Evolutionary conservation across 1,140 invertebrate genomes (phyloP).

Genomic region (Drosophila oshimai): DNA sequence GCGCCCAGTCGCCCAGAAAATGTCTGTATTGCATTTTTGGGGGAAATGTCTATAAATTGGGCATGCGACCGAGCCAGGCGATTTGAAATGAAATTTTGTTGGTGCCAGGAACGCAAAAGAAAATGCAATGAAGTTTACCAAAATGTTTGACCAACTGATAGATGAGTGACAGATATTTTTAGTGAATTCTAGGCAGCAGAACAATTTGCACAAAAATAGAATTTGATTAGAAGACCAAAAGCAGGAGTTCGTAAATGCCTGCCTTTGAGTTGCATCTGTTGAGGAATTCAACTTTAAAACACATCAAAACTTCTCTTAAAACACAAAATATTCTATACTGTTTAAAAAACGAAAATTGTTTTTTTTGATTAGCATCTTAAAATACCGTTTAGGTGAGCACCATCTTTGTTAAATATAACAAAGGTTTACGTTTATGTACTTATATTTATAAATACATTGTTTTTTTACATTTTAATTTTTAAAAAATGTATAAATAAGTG

Average conservation of each 20-base stretch:
- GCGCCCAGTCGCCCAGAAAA: not conserved
- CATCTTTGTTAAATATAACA: too few species aligned
- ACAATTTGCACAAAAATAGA: constrained; percentile 15
- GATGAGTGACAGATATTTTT: constrained; percentile 40
- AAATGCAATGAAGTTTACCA: constrained; percentile 24
- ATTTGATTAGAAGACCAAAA: not conserved
- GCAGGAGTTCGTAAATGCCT: not conserved
- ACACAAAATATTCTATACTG: too few species aligned
- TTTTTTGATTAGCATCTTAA: too few species aligned
- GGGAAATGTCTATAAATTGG: constrained; percentile 42
- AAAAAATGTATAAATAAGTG: too few species aligned
- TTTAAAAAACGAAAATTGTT: too few species aligned
- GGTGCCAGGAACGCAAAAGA: constrained; percentile 6
- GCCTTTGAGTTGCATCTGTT: not conserved
- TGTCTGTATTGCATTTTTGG: constrained; percentile 35
- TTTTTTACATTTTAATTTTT: too few species aligned
- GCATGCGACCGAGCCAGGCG: constrained; percentile 8
- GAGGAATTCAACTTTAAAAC: not conserved
- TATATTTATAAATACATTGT: too few species aligned
- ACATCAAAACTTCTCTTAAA: not conserved
- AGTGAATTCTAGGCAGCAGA: constrained; percentile 16
- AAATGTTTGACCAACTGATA: constrained; percentile 23
- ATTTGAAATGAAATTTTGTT: constrained; percentile 33
- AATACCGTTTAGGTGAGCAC: too few species aligned
- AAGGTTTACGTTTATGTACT: too few species aligned